Evolutionary conservation across 2,888 invertebrate species (phyloP).

Genomic region (Cataglyphis altisquamis): DNA sequence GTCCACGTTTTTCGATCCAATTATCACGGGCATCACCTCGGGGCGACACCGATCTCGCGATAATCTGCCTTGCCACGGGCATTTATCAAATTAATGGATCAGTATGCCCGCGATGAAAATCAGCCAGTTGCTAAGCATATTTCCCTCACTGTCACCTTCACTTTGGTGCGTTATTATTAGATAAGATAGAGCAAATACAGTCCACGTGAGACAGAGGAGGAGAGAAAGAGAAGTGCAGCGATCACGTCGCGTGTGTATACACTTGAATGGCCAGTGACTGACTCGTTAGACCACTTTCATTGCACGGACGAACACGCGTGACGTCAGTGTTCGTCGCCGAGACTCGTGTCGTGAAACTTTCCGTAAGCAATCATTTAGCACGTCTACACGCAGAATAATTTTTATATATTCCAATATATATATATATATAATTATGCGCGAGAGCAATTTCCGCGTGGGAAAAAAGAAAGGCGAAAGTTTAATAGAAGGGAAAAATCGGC

Average conservation of each 20-base stretch:
- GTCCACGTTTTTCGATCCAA: conserved; percentile 10
- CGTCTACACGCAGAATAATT: neutral
- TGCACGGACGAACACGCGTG: conserved; percentile 54
- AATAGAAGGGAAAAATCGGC: neutral
- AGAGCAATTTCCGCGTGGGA: neutral
- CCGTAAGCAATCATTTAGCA: conserved; percentile 8
- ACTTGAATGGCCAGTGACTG: conserved; percentile 70
- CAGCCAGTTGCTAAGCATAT: neutral
- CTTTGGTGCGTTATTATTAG: conserved; percentile 20
- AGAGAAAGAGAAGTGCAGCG: conserved; percentile 7
- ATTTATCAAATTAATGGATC: conserved; percentile 21
- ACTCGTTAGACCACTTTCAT: conserved; percentile 79
- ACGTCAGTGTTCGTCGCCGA: conserved; percentile 43
- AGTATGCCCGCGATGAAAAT: neutral
- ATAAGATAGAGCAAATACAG: neutral
- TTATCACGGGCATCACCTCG: neutral
- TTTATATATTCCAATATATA: conserved; percentile 4
- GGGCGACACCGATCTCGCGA: conserved; percentile 2
- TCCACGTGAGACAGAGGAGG: neutral
- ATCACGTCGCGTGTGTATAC: conserved; percentile 21
- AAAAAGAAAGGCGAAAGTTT: conserved; percentile 14
- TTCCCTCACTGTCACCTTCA: conserved; percentile 7
- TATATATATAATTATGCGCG: neutral
- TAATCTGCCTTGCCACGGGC: conserved; percentile 4
- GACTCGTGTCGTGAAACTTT: conserved; percentile 39